Percentiles rank a stretch among this genome's conserved stretches.
These are phyloP conservation scores for Hirudinaria manillensis DNA, from an alignment of 2,888 invertebrate genomes.

Conservation along the genomic window DNA sequence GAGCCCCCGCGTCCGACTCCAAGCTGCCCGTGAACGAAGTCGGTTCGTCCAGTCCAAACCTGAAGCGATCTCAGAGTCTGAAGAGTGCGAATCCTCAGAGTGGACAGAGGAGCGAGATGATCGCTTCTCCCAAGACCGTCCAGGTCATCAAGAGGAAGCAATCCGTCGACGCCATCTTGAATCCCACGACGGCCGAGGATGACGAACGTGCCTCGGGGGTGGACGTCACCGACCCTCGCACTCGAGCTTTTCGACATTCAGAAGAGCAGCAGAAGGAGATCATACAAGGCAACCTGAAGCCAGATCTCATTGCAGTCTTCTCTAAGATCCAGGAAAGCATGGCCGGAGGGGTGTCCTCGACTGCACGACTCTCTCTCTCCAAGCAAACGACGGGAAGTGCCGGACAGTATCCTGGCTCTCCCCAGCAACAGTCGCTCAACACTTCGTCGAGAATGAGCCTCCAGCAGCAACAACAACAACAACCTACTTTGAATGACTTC, in stretches of 20 bases:
- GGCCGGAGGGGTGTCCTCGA: not conserved
- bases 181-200: not conserved
- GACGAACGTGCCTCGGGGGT: not conserved
- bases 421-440: not conserved
- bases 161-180: constrained; percentile 29
- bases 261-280: not conserved
- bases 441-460: not conserved
- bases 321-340: constrained; percentile 1
- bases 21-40: not conserved
- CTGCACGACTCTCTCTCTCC: constrained; percentile 14
- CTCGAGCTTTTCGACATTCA: not conserved
- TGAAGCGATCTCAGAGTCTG: constrained; percentile 30
- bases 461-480: not conserved
- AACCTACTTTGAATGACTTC: not conserved
- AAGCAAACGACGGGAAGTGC: not conserved
- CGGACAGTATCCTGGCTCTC: not conserved
- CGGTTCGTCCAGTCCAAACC: not conserved
- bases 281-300: constrained; percentile 15
- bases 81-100: constrained; percentile 22
- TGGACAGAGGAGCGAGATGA: not conserved
- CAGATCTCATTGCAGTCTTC: constrained; percentile 6
- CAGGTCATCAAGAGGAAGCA: constrained; percentile 27
- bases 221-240: not conserved
- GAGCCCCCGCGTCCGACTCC: not conserved
- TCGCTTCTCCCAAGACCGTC: not conserved